These are phyloP conservation scores for Leptodactylus fallax DNA, from an alignment of 2,797 vertebrate species.

Conservation along the genomic window DNA sequence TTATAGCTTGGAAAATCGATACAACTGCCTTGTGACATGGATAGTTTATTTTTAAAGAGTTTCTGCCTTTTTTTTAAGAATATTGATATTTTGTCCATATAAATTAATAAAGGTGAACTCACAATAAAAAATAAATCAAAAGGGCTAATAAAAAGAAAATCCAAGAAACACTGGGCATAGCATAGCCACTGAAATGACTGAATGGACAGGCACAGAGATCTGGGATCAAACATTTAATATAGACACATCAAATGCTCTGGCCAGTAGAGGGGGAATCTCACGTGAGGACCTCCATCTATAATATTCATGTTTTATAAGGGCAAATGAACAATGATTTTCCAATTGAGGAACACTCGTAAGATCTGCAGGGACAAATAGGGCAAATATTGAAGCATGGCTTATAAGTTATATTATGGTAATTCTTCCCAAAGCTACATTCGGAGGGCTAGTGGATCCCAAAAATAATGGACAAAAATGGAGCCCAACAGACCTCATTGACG, in stretches of 20 bases:
- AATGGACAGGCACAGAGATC: not conserved
- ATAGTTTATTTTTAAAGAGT: not conserved
- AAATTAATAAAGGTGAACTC: not conserved
- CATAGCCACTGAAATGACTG: not conserved
- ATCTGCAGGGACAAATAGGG: too few species aligned
- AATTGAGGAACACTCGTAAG: too few species aligned
- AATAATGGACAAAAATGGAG: too few species aligned
- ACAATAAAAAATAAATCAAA: not conserved
- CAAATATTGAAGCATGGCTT: too few species aligned
- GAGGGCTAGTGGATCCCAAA: too few species aligned
- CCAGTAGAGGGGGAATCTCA: not conserved
- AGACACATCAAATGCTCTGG: not conserved
- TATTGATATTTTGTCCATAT: not conserved
- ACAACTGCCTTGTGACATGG: not conserved
- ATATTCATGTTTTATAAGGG: not conserved
- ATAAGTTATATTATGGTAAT: too few species aligned
- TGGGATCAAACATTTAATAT: not conserved
- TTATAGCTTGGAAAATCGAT: conserved; percentile 1
- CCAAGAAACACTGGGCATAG: not conserved
- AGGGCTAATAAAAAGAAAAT: not conserved
- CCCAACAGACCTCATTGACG: too few species aligned
- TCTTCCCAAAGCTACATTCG: too few species aligned
- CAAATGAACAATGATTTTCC: too few species aligned
- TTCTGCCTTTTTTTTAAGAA: not conserved
- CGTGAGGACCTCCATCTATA: not conserved